Conservation (phyloP, 2,888 invertebrate genomes). For the Anoncus sp. region DNA sequence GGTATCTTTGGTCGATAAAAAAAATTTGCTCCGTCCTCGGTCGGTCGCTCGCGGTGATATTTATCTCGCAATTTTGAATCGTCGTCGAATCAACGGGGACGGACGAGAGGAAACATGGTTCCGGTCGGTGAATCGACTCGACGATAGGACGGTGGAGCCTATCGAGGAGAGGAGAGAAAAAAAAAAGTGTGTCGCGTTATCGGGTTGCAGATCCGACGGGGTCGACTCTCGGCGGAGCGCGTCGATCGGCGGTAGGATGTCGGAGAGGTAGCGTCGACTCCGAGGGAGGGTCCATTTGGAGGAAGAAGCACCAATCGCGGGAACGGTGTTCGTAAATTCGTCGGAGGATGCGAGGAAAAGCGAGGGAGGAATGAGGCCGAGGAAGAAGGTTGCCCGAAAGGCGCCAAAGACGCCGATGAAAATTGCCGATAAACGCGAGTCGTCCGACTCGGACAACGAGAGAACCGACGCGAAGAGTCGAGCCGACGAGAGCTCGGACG, state of each 20-base stretch:
- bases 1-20: too few species aligned
- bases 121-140: too few species aligned
- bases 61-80: too few species aligned
- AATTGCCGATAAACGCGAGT: constrained; percentile 79
- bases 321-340: constrained; percentile 41
- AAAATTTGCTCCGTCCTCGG: too few species aligned
- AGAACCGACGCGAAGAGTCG: constrained; percentile 68
- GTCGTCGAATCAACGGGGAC: too few species aligned
- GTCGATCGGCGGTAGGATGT: constrained; percentile 70
- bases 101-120: too few species aligned
- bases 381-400: constrained; percentile 82
- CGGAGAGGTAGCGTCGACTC: constrained; percentile 74
- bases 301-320: constrained; percentile 30
- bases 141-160: too few species aligned
- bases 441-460: constrained; percentile 60
- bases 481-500: constrained; percentile 74
- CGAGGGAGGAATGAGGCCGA: constrained; percentile 80
- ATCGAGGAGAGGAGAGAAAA: too few species aligned
- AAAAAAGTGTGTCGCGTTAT: constrained; percentile 3
- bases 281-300: not conserved
- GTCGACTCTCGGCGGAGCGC: constrained; percentile 12
- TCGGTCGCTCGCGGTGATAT: too few species aligned
- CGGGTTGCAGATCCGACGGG: constrained; percentile 39
- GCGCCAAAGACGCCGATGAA: constrained; percentile 78
- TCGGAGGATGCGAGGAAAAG: constrained; percentile 78